phyloP scores from a whole-genome alignment of 2,113 vertebrate species.

The Periophthalmodon schlosseri region DNA sequence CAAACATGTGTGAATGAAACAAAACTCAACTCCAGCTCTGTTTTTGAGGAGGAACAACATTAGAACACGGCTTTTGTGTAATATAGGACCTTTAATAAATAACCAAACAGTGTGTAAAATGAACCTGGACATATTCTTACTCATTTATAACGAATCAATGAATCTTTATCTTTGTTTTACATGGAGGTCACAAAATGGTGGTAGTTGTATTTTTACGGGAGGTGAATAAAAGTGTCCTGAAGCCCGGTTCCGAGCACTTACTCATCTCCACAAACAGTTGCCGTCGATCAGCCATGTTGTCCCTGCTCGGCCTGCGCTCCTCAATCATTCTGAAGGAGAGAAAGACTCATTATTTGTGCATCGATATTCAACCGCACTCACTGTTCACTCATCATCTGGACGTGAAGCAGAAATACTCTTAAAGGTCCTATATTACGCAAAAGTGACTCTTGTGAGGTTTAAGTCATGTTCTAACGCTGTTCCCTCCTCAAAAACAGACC shows the following conservation, averaged over 20 bases:
- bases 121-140: neutral
- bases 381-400: conserved; percentile 3
- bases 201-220: conserved; percentile 30
- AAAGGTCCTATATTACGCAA: too few species aligned
- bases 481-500: too few species aligned
- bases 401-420: neutral
- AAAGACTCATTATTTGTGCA: conserved; percentile 40
- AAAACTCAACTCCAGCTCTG: too few species aligned
- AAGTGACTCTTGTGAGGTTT: too few species aligned
- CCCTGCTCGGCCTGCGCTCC: conserved; percentile 86
- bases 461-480: too few species aligned
- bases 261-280: conserved; percentile 99
- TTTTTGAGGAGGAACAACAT: too few species aligned
- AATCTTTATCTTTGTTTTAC: conserved; percentile 38
- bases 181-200: conserved; percentile 26
- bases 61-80: too few species aligned
- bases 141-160: conserved; percentile 27
- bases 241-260: conserved; percentile 79
- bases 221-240: conserved; percentile 26
- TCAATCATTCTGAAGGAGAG: conserved; percentile 92
- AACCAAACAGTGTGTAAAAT: neutral
- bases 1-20: too few species aligned
- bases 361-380: conserved; percentile 16
- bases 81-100: too few species aligned
- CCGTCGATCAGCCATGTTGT: conserved; percentile 98